Evolutionary conservation across 2,797 vertebrate species (phyloP).

Genomic region (Esox lucius): DNA sequence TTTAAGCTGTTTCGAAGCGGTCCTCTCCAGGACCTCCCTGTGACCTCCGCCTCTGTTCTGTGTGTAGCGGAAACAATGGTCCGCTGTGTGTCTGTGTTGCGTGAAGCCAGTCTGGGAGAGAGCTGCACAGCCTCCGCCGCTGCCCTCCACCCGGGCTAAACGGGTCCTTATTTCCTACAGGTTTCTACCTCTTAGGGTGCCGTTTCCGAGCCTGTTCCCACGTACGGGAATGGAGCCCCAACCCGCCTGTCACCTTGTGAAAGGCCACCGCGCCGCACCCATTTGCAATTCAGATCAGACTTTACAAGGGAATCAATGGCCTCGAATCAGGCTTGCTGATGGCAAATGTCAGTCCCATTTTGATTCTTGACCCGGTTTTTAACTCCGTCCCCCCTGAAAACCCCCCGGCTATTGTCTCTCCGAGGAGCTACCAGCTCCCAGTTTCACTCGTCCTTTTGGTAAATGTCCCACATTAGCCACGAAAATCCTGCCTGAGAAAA

Average conservation of each 20-base stretch:
- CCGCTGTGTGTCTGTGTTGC: slow-evolving; percentile 53
- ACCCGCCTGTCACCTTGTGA: slow-evolving; percentile 63
- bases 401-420: slow-evolving; percentile 46
- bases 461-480: slow-evolving; percentile 40
- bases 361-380: slow-evolving; percentile 68
- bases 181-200: not conserved
- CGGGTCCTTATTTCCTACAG: not conserved
- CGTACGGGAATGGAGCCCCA: slow-evolving; percentile 60
- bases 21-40: slow-evolving; percentile 10
- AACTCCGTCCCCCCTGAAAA: slow-evolving; percentile 13
- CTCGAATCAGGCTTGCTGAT: slow-evolving; percentile 58
- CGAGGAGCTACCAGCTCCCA: slow-evolving; percentile 23
- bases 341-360: slow-evolving; percentile 76
- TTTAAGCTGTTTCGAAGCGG: slow-evolving; percentile 49
- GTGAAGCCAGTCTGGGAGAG: slow-evolving; percentile 48
- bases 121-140: slow-evolving; percentile 32
- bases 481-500: not conserved
- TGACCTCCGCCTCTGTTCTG: slow-evolving; percentile 52
- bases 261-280: slow-evolving; percentile 50
- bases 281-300: slow-evolving; percentile 68
- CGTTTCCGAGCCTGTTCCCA: not conserved
- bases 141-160: slow-evolving; percentile 36
- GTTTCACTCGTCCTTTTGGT: slow-evolving; percentile 20
- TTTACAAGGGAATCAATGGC: slow-evolving; percentile 59
- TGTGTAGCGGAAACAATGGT: slow-evolving; percentile 61